Base-by-base conservation (phyloP, 2,888 invertebrate species). In the Tenthredo amoena region DNA sequence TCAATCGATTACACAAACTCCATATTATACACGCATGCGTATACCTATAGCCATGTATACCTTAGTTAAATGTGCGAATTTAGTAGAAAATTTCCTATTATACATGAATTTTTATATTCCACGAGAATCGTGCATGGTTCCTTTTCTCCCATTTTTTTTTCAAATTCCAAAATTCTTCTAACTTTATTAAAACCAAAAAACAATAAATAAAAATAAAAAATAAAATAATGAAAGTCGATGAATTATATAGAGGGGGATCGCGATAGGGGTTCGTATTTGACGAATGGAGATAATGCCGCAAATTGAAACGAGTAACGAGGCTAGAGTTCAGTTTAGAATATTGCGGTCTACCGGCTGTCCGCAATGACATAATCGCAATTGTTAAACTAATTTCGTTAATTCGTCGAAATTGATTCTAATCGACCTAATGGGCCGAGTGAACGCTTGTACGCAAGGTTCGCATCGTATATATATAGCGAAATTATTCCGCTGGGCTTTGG, bases 381-480 rank as follows among this genome's bases (percentile, higher is more conserved):
- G 79, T 79, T 79, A 79, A 79, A 62, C 79, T 58, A 79, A 79
- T 79, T 62, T 81, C 58, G 71, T 83, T 83, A 83, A 83, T 71
- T 83, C 47, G 71, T 71, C 68, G 83, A 71, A 81, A 83, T 83
- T 83, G 71, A 83, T 83, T 83, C 83, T 83, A 83, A 83, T 83
- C 83, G 68, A 34, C 62, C 68, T 83, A 83, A 83, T 83, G 71
- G 83, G 68, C 68, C 68, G 68, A 83, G 83, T 83, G 65, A 83
- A 83, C 83, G 68, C 34, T 71, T n/a, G 47, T 68, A 47, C 47
- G 43, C 15, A 18, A 68, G 31, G 83, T 83, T 83, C 83, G 68
- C 83, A 81, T 58, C 12, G 55, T 34, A 26, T 26, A 26, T 26
- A 26, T 26, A 26, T 1, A 47, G 83, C 34, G 47, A 50, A n/a